These are phyloP conservation scores for Drosophila kuntzei DNA, from an alignment of 2,888 invertebrate genomes.

Conservation along the genomic window DNA sequence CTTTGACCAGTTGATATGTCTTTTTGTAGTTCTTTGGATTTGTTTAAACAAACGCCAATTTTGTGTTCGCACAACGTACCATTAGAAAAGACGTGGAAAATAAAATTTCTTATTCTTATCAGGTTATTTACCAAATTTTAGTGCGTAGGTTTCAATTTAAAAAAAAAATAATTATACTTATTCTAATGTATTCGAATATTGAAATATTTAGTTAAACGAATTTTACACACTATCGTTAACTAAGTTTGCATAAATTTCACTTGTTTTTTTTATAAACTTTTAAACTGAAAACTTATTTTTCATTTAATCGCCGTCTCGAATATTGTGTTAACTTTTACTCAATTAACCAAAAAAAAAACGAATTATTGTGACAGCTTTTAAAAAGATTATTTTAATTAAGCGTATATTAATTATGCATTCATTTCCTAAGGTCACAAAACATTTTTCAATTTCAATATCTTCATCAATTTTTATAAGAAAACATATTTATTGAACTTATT, in stretches of 20 bases:
- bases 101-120: conserved; percentile 20
- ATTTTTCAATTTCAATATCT: background rate
- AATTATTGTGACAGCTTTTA: conserved; percentile 16
- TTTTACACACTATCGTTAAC: conserved; percentile 23
- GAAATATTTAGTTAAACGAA: conserved; percentile 36
- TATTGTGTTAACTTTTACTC: conserved; percentile 6
- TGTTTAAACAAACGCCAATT: conserved; percentile 39
- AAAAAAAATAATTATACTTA: conserved; percentile 23
- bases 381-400: conserved; percentile 29
- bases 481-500: conserved; percentile 42
- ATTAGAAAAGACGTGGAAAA: conserved; percentile 58
- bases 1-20: conserved; percentile 23
- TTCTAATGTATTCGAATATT: conserved; percentile 34
- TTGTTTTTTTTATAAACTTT: conserved; percentile 7
- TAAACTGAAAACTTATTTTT: background rate
- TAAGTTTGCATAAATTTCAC: conserved; percentile 1
- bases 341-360: conserved; percentile 15
- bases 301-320: background rate
- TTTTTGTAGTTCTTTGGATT: conserved; percentile 21
- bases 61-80: conserved; percentile 56
- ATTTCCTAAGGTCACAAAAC: background rate
- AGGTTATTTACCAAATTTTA: conserved; percentile 39
- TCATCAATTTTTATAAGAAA: conserved; percentile 12
- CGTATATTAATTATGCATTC: no score
- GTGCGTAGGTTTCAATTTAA: conserved; percentile 22